Percentiles rank a stretch among this genome's conserved stretches.
phyloP scores from a whole-genome alignment of 2,797 vertebrate genomes.

The Botia almorhae region DNA sequence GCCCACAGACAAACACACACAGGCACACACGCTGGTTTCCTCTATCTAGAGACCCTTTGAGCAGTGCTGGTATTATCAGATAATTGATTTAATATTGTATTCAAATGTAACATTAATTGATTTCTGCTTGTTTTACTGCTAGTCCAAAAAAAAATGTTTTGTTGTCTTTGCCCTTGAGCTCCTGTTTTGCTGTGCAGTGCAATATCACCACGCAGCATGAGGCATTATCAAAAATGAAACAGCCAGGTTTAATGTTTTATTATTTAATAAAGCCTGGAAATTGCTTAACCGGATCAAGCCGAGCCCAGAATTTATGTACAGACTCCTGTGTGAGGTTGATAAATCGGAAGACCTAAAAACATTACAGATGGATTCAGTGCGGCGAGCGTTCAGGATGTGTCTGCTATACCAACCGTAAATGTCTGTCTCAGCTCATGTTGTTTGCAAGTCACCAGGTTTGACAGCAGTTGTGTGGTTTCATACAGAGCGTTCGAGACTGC shows the following conservation, averaged over 20 bases:
- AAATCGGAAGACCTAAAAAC: constrained; percentile 12
- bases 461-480: background rate
- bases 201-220: constrained; percentile 44
- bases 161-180: background rate
- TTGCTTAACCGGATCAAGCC: constrained; percentile 71
- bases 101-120: no score
- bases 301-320: constrained; percentile 68
- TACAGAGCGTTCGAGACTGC: background rate
- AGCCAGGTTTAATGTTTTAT: constrained; percentile 63
- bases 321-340: constrained; percentile 23
- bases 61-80: background rate
- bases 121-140: background rate
- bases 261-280: constrained; percentile 77
- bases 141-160: background rate
- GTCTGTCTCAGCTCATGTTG: no score
- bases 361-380: background rate
- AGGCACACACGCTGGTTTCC: no score
- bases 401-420: constrained; percentile 13
- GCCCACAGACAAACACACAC: no score
- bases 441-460: background rate
- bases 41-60: background rate
- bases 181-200: constrained; percentile 3
- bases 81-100: background rate
- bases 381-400: constrained; percentile 20
- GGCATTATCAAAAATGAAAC: constrained; percentile 47